Evolutionary conservation across 2,113 vertebrate species (phyloP).

Genomic region (Grammomys dolichurus): DNA sequence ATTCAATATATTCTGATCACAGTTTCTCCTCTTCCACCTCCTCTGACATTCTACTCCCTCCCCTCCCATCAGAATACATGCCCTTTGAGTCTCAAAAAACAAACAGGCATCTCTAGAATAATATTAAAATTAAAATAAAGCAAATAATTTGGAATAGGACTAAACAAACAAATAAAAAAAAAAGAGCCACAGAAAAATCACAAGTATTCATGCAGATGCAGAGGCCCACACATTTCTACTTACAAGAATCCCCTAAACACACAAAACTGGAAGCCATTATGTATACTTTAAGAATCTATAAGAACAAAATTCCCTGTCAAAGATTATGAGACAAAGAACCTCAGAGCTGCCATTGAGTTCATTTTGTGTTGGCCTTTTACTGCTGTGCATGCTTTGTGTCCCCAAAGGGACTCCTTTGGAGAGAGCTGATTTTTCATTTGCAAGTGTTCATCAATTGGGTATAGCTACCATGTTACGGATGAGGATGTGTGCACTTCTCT

Average conservation of each 20-base stretch:
- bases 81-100: not conserved
- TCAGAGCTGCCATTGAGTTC: not conserved
- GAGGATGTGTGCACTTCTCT: not conserved
- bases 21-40: not conserved
- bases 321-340: not conserved
- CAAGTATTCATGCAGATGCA: not conserved
- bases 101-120: not conserved
- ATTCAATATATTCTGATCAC: not conserved
- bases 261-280: not conserved
- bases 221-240: not conserved
- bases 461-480: not conserved
- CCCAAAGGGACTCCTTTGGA: not conserved
- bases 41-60: not conserved
- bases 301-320: not conserved
- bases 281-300: not conserved
- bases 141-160: not conserved
- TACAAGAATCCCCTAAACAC: not conserved
- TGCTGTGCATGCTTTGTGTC: not conserved
- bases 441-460: not conserved
- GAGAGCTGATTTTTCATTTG: not conserved
- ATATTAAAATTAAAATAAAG: not conserved
- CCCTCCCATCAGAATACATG: not conserved
- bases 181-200: not conserved
- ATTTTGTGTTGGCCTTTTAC: not conserved
- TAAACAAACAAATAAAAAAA: not conserved